Percentiles rank a stretch among this genome's conserved stretches.
These are phyloP conservation scores for Nibea coibor DNA, from an alignment of 2,113 vertebrate genomes.

Conservation along the genomic window DNA sequence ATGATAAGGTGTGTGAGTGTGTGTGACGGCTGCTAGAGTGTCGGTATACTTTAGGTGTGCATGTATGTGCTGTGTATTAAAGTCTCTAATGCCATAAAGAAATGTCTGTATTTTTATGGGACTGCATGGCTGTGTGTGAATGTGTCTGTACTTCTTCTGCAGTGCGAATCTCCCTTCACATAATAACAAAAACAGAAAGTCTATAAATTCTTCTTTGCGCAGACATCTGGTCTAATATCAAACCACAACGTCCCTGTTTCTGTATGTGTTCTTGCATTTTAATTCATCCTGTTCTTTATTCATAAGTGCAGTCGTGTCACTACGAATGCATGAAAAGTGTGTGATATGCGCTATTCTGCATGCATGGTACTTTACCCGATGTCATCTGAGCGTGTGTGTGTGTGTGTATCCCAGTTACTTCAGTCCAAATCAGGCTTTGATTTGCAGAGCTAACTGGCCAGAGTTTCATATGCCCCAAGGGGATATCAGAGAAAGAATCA, in stretches of 20 bases:
- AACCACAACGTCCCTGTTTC: slow-evolving; percentile 44
- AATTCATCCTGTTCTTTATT: slow-evolving; percentile 53
- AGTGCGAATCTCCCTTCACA: neutral
- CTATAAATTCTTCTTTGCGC: slow-evolving; percentile 39
- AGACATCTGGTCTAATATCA: slow-evolving; percentile 54
- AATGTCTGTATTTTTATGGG: slow-evolving; percentile 38
- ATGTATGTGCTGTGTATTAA: slow-evolving; percentile 18
- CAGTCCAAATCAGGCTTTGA: slow-evolving; percentile 46
- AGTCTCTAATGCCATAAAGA: slow-evolving; percentile 17
- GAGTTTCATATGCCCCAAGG: slow-evolving; percentile 25
- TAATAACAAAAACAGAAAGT: slow-evolving; percentile 62
- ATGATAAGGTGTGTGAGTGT: slow-evolving; percentile 39
- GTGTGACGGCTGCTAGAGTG: slow-evolving; percentile 23
- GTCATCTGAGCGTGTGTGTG: slow-evolving; percentile 4
- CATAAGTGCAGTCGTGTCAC: slow-evolving; percentile 26
- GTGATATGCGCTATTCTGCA: slow-evolving; percentile 31
- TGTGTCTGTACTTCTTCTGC: neutral
- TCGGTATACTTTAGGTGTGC: slow-evolving; percentile 10
- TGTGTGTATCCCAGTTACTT: slow-evolving; percentile 9
- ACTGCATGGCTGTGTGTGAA: slow-evolving; percentile 15
- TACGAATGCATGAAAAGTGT: slow-evolving; percentile 24
- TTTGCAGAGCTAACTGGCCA: slow-evolving; percentile 42
- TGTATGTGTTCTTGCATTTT: slow-evolving; percentile 61
- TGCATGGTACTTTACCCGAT: slow-evolving; percentile 3
- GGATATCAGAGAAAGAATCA: slow-evolving; percentile 36